phyloP scores from a whole-genome alignment of 2,888 invertebrate species.

The Drosophila sordidula region DNA sequence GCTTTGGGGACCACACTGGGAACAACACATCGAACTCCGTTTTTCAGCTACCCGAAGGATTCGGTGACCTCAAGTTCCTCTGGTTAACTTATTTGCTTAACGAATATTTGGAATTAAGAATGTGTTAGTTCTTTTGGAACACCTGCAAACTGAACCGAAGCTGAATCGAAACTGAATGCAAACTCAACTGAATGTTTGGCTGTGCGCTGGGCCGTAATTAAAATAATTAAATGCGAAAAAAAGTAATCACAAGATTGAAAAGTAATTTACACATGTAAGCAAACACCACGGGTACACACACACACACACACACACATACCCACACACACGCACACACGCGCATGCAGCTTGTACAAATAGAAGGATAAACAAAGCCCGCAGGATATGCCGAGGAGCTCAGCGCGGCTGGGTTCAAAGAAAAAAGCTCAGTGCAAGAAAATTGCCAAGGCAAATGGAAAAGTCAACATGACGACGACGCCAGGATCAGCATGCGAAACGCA shows the following conservation, averaged over 20 bases:
- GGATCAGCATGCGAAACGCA: constrained; percentile 51
- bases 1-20: too few relatives aligned
- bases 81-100: not conserved
- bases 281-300: constrained; percentile 61
- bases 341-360: constrained; percentile 64
- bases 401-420: constrained; percentile 54
- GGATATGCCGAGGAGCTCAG: constrained; percentile 56
- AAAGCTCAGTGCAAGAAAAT: constrained; percentile 62
- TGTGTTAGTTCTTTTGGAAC: constrained; percentile 20
- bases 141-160: constrained; percentile 1
- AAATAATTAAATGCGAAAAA: constrained; percentile 83
- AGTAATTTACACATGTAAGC: constrained; percentile 80
- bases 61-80: too few relatives aligned
- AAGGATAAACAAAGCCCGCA: constrained; percentile 75
- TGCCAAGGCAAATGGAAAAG: constrained; percentile 77
- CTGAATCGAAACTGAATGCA: too few relatives aligned
- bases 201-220: constrained; percentile 78
- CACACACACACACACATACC: constrained; percentile 28
- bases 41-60: too few relatives aligned
- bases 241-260: constrained; percentile 80
- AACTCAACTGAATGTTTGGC: not conserved
- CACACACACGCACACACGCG: constrained; percentile 28
- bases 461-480: constrained; percentile 61
- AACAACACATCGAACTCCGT: too few relatives aligned
- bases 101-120: constrained; percentile 1